Evolutionary conservation across 2,113 vertebrate genomes (phyloP).

Genomic region (Hyperopisus bebe): DNA sequence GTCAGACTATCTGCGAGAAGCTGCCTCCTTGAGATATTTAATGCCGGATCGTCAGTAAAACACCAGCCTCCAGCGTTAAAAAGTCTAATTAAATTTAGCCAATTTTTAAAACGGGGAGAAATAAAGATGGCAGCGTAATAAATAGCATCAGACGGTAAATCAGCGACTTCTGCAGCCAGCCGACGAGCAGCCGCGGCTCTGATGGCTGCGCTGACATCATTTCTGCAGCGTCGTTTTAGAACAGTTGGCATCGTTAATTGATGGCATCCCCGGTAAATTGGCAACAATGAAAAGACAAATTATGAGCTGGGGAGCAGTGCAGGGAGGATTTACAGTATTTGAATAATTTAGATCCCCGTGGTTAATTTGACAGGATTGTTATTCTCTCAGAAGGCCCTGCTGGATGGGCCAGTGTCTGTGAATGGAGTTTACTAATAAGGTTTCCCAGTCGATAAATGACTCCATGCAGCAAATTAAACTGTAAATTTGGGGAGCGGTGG

Average conservation of each 20-base stretch:
- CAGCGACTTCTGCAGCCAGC: conserved; percentile 47
- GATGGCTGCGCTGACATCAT: conserved; percentile 37
- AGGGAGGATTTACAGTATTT: conserved; percentile 95
- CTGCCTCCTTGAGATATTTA: conserved; percentile 2
- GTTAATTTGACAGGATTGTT: conserved; percentile 93
- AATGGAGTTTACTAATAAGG: conserved; percentile 74
- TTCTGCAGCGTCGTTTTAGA: conserved; percentile 64
- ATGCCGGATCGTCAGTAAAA: not conserved
- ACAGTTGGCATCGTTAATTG: conserved; percentile 89
- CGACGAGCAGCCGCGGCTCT: conserved; percentile 34
- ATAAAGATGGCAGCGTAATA: conserved; percentile 37
- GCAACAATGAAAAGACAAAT: conserved; percentile 92
- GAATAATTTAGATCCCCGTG: conserved; percentile 97
- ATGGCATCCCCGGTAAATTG: conserved; percentile 91
- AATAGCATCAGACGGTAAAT: conserved; percentile 60
- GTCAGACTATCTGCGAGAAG: not conserved
- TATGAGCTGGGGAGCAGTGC: conserved; percentile 80
- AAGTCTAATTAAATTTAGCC: conserved; percentile 61
- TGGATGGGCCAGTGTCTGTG: conserved; percentile 63
- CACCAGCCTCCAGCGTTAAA: conserved; percentile 20
- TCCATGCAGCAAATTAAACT: conserved; percentile 80
- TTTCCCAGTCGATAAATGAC: conserved; percentile 88
- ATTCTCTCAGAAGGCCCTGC: conserved; percentile 82
- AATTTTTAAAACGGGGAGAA: conserved; percentile 33
- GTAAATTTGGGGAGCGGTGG: conserved; percentile 71